A percentile compares a stretch with the other conserved stretches of the same genome.
Evolutionary conservation across 2,797 vertebrate genomes (phyloP).

Genomic region (Artibeus lituratus): DNA sequence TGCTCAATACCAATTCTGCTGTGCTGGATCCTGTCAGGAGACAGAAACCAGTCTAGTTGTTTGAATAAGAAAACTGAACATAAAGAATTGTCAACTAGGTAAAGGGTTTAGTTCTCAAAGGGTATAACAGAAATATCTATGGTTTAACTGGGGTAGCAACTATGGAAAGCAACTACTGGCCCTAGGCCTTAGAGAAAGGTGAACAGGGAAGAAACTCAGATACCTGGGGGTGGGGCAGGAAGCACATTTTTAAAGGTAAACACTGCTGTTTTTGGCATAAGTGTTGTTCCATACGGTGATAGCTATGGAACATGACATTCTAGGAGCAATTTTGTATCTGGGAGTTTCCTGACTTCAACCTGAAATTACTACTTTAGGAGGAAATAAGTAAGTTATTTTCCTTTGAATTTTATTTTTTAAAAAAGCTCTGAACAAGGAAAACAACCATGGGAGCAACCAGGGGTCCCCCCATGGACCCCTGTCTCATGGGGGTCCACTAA

Average conservation of each 20-base stretch:
- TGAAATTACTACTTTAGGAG: not conserved
- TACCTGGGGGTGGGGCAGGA: not conserved
- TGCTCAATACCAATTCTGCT: not conserved
- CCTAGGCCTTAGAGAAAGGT: not conserved
- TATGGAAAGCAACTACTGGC: not conserved
- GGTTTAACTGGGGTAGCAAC: not conserved
- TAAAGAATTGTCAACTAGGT: not conserved
- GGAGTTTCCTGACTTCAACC: not conserved
- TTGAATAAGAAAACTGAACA: not conserved
- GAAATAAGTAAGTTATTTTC: constrained; percentile 18
- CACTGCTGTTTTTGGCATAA: not conserved
- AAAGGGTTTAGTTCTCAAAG: not conserved
- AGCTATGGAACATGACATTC: not conserved
- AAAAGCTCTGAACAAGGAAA: not conserved
- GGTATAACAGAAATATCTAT: not conserved
- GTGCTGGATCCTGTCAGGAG: not conserved
- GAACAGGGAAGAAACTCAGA: not conserved
- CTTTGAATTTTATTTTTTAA: not conserved
- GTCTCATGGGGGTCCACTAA: not conserved
- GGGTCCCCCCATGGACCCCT: no score
- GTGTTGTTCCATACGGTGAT: not conserved
- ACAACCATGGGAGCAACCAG: not conserved
- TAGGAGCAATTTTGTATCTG: not conserved
- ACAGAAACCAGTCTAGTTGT: not conserved
- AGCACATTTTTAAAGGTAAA: not conserved